These are phyloP conservation scores for Pseudococcus jackbeardsleyi DNA, from an alignment of 2,888 invertebrate species.

Conservation along the genomic window DNA sequence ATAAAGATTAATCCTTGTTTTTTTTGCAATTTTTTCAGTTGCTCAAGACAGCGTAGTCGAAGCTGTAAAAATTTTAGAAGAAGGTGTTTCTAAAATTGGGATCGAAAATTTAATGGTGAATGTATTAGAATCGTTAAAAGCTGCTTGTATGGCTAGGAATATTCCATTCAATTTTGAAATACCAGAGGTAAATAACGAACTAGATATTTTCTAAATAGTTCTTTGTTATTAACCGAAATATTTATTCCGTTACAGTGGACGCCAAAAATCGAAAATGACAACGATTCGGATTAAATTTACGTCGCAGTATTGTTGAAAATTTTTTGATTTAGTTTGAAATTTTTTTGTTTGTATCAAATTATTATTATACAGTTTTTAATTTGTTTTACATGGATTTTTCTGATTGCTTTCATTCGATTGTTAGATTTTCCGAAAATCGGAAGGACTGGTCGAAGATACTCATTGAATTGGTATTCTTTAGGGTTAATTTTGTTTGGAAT, in stretches of 20 bases:
- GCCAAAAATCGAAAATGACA: neutral
- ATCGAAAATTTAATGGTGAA: slow-evolving; percentile 75
- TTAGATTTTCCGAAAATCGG: too few species aligned
- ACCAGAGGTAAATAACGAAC: slow-evolving; percentile 43
- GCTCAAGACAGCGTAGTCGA: slow-evolving; percentile 71
- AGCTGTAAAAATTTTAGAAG: slow-evolving; percentile 72
- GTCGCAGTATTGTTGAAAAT: neutral
- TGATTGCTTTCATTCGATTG: too few species aligned
- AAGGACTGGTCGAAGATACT: too few species aligned
- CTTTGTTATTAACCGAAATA: too few species aligned
- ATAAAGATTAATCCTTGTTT: neutral
- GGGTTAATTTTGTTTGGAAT: too few species aligned
- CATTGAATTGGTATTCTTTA: too few species aligned
- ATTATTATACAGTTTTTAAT: neutral
- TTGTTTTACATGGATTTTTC: neutral
- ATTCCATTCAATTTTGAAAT: slow-evolving; percentile 55
- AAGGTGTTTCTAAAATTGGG: slow-evolving; percentile 72
- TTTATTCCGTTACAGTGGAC: neutral
- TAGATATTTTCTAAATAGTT: too few species aligned
- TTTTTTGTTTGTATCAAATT: neutral
- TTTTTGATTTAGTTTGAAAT: neutral
- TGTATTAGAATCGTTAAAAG: neutral
- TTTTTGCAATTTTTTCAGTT: slow-evolving; percentile 68
- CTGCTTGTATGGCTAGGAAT: neutral
- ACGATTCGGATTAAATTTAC: neutral